Evolutionary conservation across 2,113 vertebrate species (phyloP).

Genomic region (Rhinolophus sinicus): DNA sequence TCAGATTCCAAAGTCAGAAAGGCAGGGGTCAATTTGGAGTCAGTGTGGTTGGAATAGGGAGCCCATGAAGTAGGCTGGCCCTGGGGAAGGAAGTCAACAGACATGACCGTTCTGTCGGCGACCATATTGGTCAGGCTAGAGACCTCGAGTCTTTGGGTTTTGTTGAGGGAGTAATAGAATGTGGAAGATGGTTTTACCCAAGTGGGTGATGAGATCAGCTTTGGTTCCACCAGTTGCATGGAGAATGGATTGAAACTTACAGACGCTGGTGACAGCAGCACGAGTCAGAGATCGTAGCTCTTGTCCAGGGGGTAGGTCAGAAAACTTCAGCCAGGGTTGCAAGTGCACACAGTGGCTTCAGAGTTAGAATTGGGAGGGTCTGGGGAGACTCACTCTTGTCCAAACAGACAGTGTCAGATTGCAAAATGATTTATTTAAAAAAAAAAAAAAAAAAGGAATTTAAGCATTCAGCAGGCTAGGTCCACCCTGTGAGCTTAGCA

Average conservation of each 20-base stretch:
- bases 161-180: background rate
- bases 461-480: background rate
- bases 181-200: background rate
- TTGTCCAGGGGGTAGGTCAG: background rate
- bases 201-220: background rate
- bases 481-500: background rate
- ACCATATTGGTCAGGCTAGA: accelerated
- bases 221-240: background rate
- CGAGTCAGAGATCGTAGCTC: background rate
- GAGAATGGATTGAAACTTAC: accelerated
- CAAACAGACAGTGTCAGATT: background rate
- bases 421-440: background rate
- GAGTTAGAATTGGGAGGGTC: background rate
- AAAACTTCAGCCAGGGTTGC: background rate
- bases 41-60: background rate
- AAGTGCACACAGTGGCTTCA: background rate
- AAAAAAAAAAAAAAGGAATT: background rate
- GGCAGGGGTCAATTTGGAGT: accelerated
- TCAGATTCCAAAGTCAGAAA: background rate
- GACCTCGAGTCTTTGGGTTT: background rate
- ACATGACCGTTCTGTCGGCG: accelerated
- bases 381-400: background rate
- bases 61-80: accelerated
- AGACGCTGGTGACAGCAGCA: background rate
- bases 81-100: too few species aligned